These are phyloP conservation scores for Triops cancriformis DNA, from an alignment of 1,140 invertebrate genomes.

Conservation along the genomic window DNA sequence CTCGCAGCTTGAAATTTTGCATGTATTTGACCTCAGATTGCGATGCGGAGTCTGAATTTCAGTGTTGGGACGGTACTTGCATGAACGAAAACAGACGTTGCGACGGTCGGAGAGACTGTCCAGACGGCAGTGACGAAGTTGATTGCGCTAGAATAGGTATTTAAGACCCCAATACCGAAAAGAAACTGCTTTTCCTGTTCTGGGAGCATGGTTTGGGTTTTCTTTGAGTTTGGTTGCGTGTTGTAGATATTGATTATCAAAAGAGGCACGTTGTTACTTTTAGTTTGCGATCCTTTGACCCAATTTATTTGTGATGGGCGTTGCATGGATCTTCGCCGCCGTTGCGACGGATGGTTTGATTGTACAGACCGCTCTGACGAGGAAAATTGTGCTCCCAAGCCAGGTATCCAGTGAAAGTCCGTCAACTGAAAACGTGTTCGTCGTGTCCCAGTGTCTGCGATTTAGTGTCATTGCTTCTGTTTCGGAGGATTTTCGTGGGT, in stretches of 20 bases:
- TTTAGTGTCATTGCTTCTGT: neutral
- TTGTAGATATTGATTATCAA: neutral
- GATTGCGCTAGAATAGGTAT: slow-evolving; percentile 42
- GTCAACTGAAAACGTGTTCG: slow-evolving; percentile 59
- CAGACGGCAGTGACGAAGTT: slow-evolving; percentile 60
- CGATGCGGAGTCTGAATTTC: slow-evolving; percentile 12
- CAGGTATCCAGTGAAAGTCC: slow-evolving; percentile 56
- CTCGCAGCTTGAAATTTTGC: slow-evolving; percentile 22
- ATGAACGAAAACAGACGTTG: slow-evolving; percentile 53
- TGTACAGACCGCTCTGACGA: slow-evolving; percentile 41
- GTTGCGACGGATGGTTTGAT: slow-evolving; percentile 56
- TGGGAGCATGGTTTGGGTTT: neutral
- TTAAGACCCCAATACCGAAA: neutral
- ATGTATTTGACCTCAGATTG: neutral
- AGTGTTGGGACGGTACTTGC: slow-evolving; percentile 45
- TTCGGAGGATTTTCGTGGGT: neutral
- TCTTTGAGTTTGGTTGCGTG: neutral
- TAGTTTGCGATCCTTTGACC: slow-evolving; percentile 21
- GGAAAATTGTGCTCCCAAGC: slow-evolving; percentile 41
- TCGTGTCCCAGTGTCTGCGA: neutral
- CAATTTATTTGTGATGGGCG: slow-evolving; percentile 36
- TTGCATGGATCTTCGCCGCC: slow-evolving; percentile 51
- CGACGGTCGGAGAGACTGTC: slow-evolving; percentile 57
- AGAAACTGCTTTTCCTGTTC: neutral
- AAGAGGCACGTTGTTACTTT: slow-evolving; percentile 45